These are phyloP conservation scores for Barnardius zonarius DNA, from an alignment of 2,113 vertebrate species.

Conservation along the genomic window DNA sequence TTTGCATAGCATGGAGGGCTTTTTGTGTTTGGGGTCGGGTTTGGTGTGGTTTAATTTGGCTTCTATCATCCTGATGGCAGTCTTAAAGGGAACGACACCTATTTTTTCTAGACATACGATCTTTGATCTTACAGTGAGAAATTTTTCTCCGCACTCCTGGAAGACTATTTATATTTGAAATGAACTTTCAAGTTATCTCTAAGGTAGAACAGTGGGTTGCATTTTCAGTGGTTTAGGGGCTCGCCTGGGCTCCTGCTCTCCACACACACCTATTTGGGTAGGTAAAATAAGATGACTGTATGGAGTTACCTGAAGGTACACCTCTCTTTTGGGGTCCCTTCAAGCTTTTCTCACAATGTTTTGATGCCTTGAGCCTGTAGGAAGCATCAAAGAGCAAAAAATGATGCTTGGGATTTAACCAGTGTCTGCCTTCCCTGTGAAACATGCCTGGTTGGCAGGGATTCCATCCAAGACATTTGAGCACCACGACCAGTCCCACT, in stretches of 20 bases:
- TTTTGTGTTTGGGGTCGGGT: neutral
- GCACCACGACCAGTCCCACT: accelerated
- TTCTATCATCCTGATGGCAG: neutral
- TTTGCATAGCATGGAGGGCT: neutral
- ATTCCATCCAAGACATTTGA: neutral
- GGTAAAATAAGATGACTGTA: neutral
- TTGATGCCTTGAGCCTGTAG: neutral
- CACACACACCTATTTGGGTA: neutral
- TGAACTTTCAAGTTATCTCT: neutral
- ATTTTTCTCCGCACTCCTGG: neutral
- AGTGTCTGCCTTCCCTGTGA: neutral
- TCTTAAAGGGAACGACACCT: neutral
- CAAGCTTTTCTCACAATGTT: neutral
- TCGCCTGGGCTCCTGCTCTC: neutral
- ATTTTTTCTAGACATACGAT: neutral
- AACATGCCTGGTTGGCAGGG: neutral
- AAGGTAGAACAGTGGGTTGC: neutral
- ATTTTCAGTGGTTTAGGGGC: neutral
- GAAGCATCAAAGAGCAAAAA: neutral
- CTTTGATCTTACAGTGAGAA: neutral
- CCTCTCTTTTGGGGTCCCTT: neutral
- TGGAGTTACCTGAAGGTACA: neutral
- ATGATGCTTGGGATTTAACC: neutral
- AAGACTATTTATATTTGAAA: neutral
- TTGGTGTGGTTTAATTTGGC: neutral